Percentiles rank a stretch among this genome's conserved stretches.
Evolutionary conservation across 1,140 invertebrate species (phyloP).

Genomic region (Dendroctonus ponderosae): DNA sequence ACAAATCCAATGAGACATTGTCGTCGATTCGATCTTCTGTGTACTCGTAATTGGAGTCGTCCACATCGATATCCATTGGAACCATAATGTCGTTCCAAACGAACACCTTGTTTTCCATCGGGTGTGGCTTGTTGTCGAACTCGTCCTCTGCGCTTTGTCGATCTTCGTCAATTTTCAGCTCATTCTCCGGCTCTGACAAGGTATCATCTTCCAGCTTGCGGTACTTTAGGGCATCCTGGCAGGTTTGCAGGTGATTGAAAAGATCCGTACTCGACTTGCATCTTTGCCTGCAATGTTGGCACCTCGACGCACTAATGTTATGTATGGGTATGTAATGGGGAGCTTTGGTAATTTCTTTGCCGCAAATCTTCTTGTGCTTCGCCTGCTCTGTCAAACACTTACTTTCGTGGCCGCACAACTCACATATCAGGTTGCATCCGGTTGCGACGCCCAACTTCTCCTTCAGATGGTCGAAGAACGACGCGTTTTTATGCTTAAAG

Average conservation of each 20-base stretch:
- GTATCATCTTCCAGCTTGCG: slow-evolving; percentile 28
- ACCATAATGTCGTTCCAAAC: slow-evolving; percentile 66
- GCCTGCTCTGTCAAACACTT: slow-evolving; percentile 81
- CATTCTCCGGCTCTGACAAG: slow-evolving; percentile 47
- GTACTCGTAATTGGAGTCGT: slow-evolving; percentile 50
- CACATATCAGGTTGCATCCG: slow-evolving; percentile 63
- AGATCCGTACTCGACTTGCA: slow-evolving; percentile 80
- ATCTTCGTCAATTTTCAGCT: slow-evolving; percentile 44
- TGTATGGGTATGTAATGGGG: slow-evolving; percentile 46
- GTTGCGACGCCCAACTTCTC: slow-evolving; percentile 64
- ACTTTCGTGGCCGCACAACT: slow-evolving; percentile 73
- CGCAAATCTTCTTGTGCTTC: slow-evolving; percentile 70
- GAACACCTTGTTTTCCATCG: slow-evolving; percentile 74
- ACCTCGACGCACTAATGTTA: slow-evolving; percentile 70
- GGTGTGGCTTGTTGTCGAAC: slow-evolving; percentile 57
- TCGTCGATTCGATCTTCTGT: slow-evolving; percentile 45
- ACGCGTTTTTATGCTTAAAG: slow-evolving; percentile 69
- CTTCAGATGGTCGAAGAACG: slow-evolving; percentile 80
- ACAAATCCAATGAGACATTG: slow-evolving; percentile 44
- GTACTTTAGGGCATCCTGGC: slow-evolving; percentile 56
- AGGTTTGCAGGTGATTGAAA: slow-evolving; percentile 69
- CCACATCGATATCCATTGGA: slow-evolving; percentile 47
- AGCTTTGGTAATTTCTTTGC: slow-evolving; percentile 51
- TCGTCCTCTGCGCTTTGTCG: slow-evolving; percentile 45
- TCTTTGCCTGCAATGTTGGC: slow-evolving; percentile 78